phyloP scores from a whole-genome alignment of 2,113 vertebrate genomes.

The Noctilio leporinus region DNA sequence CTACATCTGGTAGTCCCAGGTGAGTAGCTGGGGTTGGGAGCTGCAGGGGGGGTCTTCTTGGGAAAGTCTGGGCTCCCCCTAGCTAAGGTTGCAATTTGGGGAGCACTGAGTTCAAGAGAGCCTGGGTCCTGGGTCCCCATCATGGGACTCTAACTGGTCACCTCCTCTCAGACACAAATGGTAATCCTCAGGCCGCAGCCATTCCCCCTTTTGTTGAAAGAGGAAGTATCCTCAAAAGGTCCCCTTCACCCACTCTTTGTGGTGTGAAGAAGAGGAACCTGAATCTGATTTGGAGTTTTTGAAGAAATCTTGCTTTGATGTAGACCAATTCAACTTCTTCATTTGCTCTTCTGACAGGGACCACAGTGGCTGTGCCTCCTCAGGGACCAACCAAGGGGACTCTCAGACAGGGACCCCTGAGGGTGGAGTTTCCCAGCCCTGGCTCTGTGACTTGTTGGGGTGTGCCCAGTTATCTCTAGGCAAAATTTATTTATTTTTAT shows the following conservation, averaged over 20 bases:
- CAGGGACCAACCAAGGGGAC: conserved; percentile 30
- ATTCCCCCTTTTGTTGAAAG: conserved; percentile 44
- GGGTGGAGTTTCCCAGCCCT: conserved; percentile 38
- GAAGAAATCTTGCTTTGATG: conserved; percentile 64
- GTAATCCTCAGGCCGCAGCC: background rate
- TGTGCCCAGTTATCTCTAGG: background rate
- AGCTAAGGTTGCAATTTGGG: background rate
- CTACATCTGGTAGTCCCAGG: background rate
- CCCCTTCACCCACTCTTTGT: background rate
- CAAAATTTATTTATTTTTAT: too few species aligned
- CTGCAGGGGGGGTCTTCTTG: background rate
- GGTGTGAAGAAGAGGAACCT: conserved; percentile 61
- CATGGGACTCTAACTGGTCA: background rate
- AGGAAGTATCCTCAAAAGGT: conserved; percentile 35
- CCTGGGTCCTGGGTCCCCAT: background rate
- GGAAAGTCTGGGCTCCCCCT: background rate
- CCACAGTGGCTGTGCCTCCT: background rate
- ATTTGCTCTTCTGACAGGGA: conserved; percentile 27
- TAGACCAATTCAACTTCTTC: conserved; percentile 49
- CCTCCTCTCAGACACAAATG: background rate
- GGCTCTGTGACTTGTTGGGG: background rate
- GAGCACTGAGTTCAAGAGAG: background rate
- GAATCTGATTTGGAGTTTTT: conserved; percentile 67
- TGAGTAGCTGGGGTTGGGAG: background rate
- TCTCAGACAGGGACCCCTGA: conserved; percentile 19